Evolutionary conservation across 23 tunicate species (phyloP).

Genomic region (Styela plicata): DNA sequence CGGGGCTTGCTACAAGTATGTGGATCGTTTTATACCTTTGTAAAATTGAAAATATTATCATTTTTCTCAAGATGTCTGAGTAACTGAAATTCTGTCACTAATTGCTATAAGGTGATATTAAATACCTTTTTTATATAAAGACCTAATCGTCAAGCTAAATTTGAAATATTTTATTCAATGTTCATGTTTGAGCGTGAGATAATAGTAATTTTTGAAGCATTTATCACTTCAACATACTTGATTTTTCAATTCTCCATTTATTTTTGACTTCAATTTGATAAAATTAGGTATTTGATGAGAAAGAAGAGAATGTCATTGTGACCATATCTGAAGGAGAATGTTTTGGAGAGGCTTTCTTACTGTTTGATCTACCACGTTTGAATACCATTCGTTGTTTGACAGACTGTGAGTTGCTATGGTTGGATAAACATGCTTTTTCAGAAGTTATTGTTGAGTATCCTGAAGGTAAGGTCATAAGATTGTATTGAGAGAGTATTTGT

Average conservation of each 20-base stretch:
- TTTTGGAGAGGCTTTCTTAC: slow-evolving; percentile 68
- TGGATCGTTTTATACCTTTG: no score
- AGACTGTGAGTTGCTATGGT: slow-evolving; percentile 69
- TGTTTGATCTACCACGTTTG: slow-evolving; percentile 75
- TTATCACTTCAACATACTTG: no score
- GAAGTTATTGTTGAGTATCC: slow-evolving; percentile 74
- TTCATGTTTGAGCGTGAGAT: no score
- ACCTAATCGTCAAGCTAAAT: neutral
- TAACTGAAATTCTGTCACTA: no score
- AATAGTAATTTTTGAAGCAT: no score
- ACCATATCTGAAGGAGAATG: slow-evolving; percentile 63
- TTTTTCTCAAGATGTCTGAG: no score
- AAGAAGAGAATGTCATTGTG: slow-evolving; percentile 67
- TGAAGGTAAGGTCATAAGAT: slow-evolving; percentile 69
- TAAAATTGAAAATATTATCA: no score
- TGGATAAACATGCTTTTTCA: slow-evolving; percentile 69
- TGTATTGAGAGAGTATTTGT: no score
- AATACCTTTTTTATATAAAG: no score
- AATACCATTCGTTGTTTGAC: slow-evolving; percentile 74
- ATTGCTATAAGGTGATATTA: neutral
- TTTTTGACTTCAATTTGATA: no score
- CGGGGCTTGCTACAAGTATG: slow-evolving; percentile 70
- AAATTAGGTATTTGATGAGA: slow-evolving; percentile 68
- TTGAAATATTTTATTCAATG: neutral
- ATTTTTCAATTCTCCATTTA: no score